Conservation (phyloP, 2,797 vertebrate species). For the Mionectes olivaceus region DNA sequence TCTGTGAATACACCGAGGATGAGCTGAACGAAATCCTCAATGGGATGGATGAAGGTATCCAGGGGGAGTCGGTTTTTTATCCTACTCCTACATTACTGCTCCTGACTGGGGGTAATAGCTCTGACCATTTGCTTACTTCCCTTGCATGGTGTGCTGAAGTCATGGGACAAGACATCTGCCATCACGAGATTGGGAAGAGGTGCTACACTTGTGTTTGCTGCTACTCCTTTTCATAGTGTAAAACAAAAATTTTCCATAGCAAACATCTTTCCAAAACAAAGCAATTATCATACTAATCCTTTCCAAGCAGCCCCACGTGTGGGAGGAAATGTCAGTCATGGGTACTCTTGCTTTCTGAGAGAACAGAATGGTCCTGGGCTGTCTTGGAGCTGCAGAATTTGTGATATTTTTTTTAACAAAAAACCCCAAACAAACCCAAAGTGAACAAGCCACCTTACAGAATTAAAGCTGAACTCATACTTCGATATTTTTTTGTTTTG, state of each 20-base stretch:
- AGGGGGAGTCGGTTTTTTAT: no score
- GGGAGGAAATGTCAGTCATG: constrained; percentile 16
- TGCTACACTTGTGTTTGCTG: not conserved
- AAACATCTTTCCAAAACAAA: constrained; percentile 23
- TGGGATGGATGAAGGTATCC: constrained; percentile 95
- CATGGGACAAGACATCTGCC: not conserved
- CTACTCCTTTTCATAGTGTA: not conserved
- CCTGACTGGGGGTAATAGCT: not conserved
- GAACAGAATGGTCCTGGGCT: not conserved
- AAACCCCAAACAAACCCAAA: not conserved
- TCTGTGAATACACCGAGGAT: constrained; percentile 94
- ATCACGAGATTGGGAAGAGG: not conserved
- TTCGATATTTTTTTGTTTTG: not conserved
- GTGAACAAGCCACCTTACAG: not conserved
- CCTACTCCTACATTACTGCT: not conserved
- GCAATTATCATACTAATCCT: not conserved
- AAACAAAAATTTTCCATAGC: not conserved
- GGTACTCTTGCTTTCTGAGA: not conserved
- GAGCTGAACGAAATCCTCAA: constrained; percentile 97
- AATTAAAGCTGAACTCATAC: not conserved
- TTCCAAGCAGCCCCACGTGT: not conserved
- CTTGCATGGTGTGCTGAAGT: not conserved
- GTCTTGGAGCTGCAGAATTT: not conserved
- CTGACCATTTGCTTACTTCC: not conserved
- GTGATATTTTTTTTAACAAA: not conserved